These are phyloP conservation scores for Holacanthus passer DNA, from an alignment of 2,113 vertebrate genomes.

Conservation along the genomic window DNA sequence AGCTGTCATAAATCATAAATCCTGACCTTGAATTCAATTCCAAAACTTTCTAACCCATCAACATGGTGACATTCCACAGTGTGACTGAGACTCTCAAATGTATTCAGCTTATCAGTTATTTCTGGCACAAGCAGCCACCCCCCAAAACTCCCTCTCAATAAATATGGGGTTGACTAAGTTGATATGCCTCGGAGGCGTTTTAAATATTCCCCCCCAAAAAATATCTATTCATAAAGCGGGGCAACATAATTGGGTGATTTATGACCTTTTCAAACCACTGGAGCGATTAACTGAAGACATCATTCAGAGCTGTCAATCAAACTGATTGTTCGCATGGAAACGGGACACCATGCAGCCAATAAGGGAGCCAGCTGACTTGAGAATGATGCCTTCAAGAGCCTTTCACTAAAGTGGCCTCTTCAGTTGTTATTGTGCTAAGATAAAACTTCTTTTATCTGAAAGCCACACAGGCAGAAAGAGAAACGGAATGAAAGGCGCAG, in stretches of 20 bases:
- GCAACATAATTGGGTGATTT: conserved; percentile 82
- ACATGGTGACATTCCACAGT: conserved; percentile 62
- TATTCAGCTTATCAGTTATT: conserved; percentile 79
- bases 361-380: conserved; percentile 61
- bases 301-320: conserved; percentile 83
- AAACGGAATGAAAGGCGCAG: background rate
- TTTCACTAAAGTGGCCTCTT: conserved; percentile 66
- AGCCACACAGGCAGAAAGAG: conserved; percentile 17
- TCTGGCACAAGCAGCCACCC: conserved; percentile 65
- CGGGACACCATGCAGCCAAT: conserved; percentile 66
- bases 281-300: conserved; percentile 85
- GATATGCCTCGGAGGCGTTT: conserved; percentile 78
- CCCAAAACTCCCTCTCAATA: conserved; percentile 67
- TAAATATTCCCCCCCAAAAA: conserved; percentile 78
- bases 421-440: conserved; percentile 53
- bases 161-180: conserved; percentile 78
- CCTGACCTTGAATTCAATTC: conserved; percentile 70
- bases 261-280: conserved; percentile 85
- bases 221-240: conserved; percentile 80
- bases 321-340: conserved; percentile 82
- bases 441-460: conserved; percentile 25
- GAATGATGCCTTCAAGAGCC: conserved; percentile 63
- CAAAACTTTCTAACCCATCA: conserved; percentile 48
- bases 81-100: conserved; percentile 68
- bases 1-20: conserved; percentile 54